phyloP scores from a whole-genome alignment of 2,797 vertebrate genomes.

The Channa striata region DNA sequence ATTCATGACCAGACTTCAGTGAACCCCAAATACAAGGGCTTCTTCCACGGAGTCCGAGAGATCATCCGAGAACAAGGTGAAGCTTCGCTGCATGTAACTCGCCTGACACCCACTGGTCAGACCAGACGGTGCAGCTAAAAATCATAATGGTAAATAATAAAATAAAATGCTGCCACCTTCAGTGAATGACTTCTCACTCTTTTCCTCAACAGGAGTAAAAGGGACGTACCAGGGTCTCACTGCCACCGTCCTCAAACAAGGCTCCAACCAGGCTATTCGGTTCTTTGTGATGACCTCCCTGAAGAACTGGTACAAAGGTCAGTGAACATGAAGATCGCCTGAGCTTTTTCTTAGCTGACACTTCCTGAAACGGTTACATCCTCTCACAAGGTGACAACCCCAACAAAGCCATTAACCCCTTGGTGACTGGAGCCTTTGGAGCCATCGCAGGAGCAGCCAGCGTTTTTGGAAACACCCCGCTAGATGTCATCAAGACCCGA shows the following conservation, averaged over 20 bases:
- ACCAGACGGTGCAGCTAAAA: constrained; percentile 22
- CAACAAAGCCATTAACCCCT: constrained; percentile 89
- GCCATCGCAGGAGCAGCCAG: constrained; percentile 92
- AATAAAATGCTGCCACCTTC: not conserved
- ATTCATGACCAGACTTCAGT: constrained; percentile 95
- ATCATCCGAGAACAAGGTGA: constrained; percentile 92
- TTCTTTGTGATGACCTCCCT: constrained; percentile 97
- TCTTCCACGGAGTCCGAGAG: constrained; percentile 93
- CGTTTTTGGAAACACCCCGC: constrained; percentile 95
- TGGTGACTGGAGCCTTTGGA: constrained; percentile 91
- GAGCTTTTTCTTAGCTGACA: too few species aligned
- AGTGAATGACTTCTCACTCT: not conserved
- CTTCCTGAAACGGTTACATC: not conserved
- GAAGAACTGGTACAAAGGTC: constrained; percentile 97
- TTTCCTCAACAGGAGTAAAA: constrained; percentile 83
- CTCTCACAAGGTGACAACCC: constrained; percentile 87
- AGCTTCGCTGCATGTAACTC: constrained; percentile 7
- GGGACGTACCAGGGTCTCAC: constrained; percentile 97
- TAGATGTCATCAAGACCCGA: constrained; percentile 96
- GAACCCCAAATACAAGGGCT: constrained; percentile 93
- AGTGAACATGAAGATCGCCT: not conserved
- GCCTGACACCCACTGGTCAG: constrained; percentile 65
- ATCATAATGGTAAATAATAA: not conserved
- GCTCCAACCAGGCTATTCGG: constrained; percentile 96
- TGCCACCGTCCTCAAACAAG: constrained; percentile 94